These are phyloP conservation scores for Pangasianodon hypophthalmus DNA, from an alignment of 2,113 vertebrate species.

Conservation along the genomic window DNA sequence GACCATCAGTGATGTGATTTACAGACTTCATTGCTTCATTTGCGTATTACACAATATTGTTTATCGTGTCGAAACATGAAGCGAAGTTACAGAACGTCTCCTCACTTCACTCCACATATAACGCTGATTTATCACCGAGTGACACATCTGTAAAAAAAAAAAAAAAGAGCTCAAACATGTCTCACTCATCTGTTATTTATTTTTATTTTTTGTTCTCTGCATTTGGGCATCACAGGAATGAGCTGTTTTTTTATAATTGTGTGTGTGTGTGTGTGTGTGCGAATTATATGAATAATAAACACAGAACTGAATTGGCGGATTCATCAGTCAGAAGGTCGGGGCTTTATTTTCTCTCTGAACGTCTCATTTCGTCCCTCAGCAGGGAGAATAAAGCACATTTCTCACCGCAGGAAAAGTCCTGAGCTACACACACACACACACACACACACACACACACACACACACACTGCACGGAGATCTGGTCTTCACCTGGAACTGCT, in stretches of 20 bases:
- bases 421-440: constrained; percentile 7
- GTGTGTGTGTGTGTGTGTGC: constrained; percentile 13
- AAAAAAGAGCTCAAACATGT: neutral
- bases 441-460: constrained; percentile 23
- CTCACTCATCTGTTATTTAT: neutral
- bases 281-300: constrained; percentile 24
- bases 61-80: constrained; percentile 8
- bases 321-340: constrained; percentile 5
- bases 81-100: neutral
- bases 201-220: neutral
- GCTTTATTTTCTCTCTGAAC: constrained; percentile 20
- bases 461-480: neutral
- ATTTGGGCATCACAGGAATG: neutral
- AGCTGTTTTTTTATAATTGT: neutral
- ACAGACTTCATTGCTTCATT: neutral
- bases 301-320: constrained; percentile 21
- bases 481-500: constrained; percentile 36
- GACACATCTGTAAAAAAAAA: neutral
- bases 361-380: constrained; percentile 25
- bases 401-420: constrained; percentile 16
- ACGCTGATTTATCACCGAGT: neutral
- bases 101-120: neutral
- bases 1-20: neutral
- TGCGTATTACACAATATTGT: constrained; percentile 16
- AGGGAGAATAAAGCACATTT: constrained; percentile 15